Conservation (phyloP, 2,113 vertebrate species). For the Oreochromis niloticus region DNA sequence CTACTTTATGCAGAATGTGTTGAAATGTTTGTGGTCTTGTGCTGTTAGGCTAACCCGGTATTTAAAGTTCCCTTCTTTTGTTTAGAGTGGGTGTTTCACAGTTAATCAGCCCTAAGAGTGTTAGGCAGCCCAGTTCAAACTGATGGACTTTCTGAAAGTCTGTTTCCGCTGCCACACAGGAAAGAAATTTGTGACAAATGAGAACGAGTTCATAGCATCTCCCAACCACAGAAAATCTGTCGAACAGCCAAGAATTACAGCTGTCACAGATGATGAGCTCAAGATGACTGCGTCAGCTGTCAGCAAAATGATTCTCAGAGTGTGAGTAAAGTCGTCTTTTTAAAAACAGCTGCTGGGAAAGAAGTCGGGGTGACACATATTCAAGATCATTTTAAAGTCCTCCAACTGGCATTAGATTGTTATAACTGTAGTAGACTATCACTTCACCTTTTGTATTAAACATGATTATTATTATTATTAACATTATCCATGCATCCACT, state of each 20-base stretch:
- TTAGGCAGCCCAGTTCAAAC: background rate
- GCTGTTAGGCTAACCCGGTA: background rate
- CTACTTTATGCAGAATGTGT: background rate
- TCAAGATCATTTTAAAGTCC: background rate
- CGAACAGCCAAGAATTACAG: background rate
- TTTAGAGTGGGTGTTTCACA: background rate
- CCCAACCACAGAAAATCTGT: background rate
- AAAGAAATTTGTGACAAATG: background rate
- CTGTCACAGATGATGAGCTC: background rate
- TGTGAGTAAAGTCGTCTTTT: background rate
- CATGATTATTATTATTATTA: background rate
- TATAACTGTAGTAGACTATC: background rate
- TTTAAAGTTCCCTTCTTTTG: background rate
- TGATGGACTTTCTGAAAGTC: background rate
- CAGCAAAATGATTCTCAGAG: background rate
- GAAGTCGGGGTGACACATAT: background rate
- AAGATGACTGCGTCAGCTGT: background rate
- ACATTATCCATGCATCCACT: background rate
- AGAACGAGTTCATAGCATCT: background rate
- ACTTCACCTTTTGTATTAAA: background rate
- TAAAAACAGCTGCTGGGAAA: background rate
- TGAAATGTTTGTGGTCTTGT: background rate
- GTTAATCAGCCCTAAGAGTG: background rate
- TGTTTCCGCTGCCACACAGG: background rate
- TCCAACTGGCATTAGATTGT: background rate